These are phyloP conservation scores for Eupithecia pulchellata DNA, from an alignment of 2,888 invertebrate genomes.

Conservation along the genomic window DNA sequence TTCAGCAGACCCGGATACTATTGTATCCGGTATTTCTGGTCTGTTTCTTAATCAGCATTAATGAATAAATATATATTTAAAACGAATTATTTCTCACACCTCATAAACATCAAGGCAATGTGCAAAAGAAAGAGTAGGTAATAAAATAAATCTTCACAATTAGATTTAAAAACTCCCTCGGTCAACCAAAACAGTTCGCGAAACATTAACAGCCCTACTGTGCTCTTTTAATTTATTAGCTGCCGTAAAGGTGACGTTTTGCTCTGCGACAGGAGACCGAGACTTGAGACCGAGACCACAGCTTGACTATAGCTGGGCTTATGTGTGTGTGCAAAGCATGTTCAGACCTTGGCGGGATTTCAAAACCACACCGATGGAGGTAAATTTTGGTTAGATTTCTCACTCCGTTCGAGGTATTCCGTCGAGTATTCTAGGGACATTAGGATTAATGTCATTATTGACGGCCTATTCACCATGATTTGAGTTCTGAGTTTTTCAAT, in stretches of 20 bases:
- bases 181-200: conserved; percentile 38
- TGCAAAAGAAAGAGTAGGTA: neutral
- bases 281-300: neutral
- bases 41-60: neutral
- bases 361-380: too few species aligned
- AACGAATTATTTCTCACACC: neutral
- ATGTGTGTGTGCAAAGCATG: neutral
- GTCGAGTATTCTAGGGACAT: neutral
- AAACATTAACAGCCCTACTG: conserved; percentile 45
- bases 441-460: neutral
- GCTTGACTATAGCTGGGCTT: neutral
- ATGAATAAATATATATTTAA: neutral
- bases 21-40: neutral
- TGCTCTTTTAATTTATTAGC: conserved; percentile 45
- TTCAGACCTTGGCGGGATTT: neutral
- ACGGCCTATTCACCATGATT: too few species aligned
- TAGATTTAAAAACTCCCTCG: conserved; percentile 10
- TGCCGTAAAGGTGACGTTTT: neutral
- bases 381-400: neutral
- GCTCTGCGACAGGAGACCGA: neutral
- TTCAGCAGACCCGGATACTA: too few species aligned
- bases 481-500: too few species aligned
- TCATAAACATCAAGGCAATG: neutral
- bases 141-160: neutral
- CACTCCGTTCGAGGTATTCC: neutral